These are phyloP conservation scores for Acrossocheilus fasciatus DNA, from an alignment of 2,797 vertebrate genomes.

Conservation along the genomic window DNA sequence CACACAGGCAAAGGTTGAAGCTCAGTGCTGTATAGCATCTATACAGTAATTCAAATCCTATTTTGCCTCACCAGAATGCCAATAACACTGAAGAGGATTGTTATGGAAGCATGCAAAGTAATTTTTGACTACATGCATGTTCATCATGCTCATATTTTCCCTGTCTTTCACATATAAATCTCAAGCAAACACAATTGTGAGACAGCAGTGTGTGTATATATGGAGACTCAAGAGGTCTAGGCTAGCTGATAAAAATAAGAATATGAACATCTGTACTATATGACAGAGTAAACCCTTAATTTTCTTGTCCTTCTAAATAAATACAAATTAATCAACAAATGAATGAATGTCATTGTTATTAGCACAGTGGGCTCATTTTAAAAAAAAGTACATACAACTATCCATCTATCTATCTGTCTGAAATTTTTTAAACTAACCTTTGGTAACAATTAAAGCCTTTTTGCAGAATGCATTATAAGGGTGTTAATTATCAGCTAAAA, in stretches of 20 bases:
- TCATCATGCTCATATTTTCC: neutral
- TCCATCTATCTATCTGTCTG: too few relatives aligned
- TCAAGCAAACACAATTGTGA: neutral
- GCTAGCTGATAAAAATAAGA: neutral
- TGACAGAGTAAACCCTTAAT: neutral
- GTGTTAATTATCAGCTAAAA: neutral
- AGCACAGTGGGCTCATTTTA: too few relatives aligned
- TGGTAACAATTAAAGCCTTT: too few relatives aligned
- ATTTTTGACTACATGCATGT: neutral
- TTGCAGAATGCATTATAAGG: too few relatives aligned
- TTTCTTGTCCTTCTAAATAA: neutral
- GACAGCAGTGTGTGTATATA: neutral
- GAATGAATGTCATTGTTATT: too few relatives aligned
- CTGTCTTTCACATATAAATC: neutral
- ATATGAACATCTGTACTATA: neutral
- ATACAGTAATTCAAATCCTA: neutral
- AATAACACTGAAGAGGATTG: neutral
- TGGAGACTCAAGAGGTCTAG: neutral
- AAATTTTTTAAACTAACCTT: too few relatives aligned
- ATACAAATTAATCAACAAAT: too few relatives aligned
- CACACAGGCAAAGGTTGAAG: conserved; percentile 25
- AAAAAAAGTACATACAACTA: too few relatives aligned
- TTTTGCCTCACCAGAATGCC: neutral
- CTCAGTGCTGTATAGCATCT: neutral
- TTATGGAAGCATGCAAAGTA: neutral